Conservation (phyloP, 2,797 vertebrate species). For the Sus cebifrons region DNA sequence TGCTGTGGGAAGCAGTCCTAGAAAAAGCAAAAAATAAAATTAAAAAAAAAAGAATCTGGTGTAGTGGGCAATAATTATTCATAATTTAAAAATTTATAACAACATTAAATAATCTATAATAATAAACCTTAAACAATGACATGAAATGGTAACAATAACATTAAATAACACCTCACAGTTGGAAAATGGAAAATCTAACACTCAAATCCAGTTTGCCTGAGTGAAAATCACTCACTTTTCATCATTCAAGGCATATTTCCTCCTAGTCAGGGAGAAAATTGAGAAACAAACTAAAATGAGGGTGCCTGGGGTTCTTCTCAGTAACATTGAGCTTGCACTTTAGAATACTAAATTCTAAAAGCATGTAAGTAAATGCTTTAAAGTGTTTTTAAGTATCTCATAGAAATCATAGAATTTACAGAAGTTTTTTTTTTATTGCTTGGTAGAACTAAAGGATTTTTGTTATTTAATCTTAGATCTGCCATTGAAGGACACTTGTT, state of each 20-base stretch:
- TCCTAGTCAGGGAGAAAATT: not conserved
- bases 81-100: not conserved
- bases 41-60: not conserved
- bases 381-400: not conserved
- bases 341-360: not conserved
- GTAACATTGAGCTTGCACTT: not conserved
- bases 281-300: not conserved
- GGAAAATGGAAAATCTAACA: not conserved
- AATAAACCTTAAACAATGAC: no score
- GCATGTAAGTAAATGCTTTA: not conserved
- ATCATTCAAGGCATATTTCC: not conserved
- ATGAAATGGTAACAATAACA: not conserved
- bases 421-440: not conserved
- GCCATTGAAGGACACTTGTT: accelerated
- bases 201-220: not conserved
- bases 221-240: not conserved
- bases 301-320: not conserved
- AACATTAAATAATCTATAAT: no score
- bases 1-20: no score
- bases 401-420: not conserved
- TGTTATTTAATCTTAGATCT: not conserved
- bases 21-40: no score
- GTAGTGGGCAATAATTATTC: not conserved
- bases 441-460: not conserved
- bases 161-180: not conserved